Evolutionary conservation across 2,888 invertebrate genomes (phyloP).

Genomic region (Hirtodrosophila duncani): DNA sequence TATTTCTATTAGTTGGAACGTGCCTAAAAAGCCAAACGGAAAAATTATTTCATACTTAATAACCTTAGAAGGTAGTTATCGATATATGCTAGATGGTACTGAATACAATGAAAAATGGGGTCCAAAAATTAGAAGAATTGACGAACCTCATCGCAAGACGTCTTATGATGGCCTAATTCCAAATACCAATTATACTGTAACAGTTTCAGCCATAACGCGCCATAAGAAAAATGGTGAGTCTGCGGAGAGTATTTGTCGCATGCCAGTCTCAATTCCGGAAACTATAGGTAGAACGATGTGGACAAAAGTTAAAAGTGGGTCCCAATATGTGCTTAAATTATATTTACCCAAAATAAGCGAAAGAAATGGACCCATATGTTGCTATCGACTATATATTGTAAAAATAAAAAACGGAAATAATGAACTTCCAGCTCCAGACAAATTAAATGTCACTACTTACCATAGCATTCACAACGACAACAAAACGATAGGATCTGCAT

Average conservation of each 20-base stretch:
- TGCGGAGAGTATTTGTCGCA: slow-evolving; percentile 83
- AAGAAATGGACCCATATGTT: slow-evolving; percentile 92
- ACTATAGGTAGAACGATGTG: slow-evolving; percentile 79
- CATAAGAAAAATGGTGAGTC: slow-evolving; percentile 86
- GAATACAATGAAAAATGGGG: slow-evolving; percentile 80
- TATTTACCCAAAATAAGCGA: slow-evolving; percentile 88
- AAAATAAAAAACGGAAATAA: slow-evolving; percentile 82
- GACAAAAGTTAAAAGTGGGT: slow-evolving; percentile 81
- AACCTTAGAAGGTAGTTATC: slow-evolving; percentile 80
- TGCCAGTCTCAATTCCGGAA: slow-evolving; percentile 86
- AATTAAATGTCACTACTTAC: slow-evolving; percentile 85
- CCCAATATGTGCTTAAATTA: slow-evolving; percentile 86
- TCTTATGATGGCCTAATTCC: slow-evolving; percentile 85
- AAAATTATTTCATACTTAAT: slow-evolving; percentile 88
- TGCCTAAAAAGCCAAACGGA: slow-evolving; percentile 87
- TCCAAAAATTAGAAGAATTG: slow-evolving; percentile 81
- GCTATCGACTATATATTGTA: slow-evolving; percentile 89
- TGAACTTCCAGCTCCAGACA: slow-evolving; percentile 84
- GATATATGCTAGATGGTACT: slow-evolving; percentile 80
- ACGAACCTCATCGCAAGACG: slow-evolving; percentile 79
- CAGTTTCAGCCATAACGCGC: slow-evolving; percentile 87
- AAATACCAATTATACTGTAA: slow-evolving; percentile 90
- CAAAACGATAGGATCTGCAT: slow-evolving; percentile 84
- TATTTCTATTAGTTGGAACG: slow-evolving; percentile 86
- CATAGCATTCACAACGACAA: slow-evolving; percentile 84